These are phyloP conservation scores for Limonius californicus DNA, from an alignment of 1,140 invertebrate genomes.

Conservation along the genomic window DNA sequence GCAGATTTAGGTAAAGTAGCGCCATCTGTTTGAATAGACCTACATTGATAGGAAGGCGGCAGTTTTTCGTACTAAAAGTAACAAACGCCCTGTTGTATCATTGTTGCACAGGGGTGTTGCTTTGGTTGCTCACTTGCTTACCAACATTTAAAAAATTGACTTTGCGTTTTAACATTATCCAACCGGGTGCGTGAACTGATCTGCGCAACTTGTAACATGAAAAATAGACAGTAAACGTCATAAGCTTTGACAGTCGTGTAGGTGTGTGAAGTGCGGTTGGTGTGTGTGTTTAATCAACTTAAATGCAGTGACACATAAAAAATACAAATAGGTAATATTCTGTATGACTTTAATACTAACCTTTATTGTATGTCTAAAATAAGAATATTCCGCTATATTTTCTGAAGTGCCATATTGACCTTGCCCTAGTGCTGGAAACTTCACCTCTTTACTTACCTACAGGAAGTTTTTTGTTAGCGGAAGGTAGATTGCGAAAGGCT, in stretches of 20 bases:
- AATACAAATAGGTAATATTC: background rate
- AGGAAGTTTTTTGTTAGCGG: too few relatives aligned
- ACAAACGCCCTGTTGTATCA: too few relatives aligned
- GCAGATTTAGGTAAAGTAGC: too few relatives aligned
- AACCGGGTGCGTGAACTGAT: background rate
- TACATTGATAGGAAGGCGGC: too few relatives aligned
- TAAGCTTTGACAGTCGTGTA: background rate
- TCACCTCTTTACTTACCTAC: too few relatives aligned
- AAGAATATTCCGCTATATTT: too few relatives aligned
- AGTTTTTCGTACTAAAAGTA: too few relatives aligned
- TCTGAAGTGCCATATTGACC: too few relatives aligned
- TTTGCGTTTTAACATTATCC: background rate
- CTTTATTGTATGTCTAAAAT: too few relatives aligned
- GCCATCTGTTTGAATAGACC: too few relatives aligned
- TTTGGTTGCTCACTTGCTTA: background rate
- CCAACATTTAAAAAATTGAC: background rate
- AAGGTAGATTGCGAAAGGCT: too few relatives aligned
- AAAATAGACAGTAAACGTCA: slow-evolving; percentile 1
- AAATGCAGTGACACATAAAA: background rate
- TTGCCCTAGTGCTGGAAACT: too few relatives aligned
- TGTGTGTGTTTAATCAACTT: background rate
- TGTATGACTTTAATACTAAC: background rate
- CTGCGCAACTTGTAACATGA: background rate
- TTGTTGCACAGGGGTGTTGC: background rate
- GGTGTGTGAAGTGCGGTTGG: background rate